Base-by-base conservation (phyloP, 1,140 invertebrate species). In the Chrysopa pallens region DNA sequence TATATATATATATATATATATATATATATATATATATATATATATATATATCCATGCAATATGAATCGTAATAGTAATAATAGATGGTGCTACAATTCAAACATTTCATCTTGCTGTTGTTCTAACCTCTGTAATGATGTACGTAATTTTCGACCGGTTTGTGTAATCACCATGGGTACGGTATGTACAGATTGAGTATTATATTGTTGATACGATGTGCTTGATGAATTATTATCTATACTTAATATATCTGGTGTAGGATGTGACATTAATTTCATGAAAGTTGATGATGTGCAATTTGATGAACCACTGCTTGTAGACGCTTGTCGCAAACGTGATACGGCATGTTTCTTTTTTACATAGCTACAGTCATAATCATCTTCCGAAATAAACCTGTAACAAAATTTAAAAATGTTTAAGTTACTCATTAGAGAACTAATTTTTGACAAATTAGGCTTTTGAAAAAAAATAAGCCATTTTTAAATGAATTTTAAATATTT, bases 91-190 rank as follows among this genome's bases (percentile, higher is more conserved):
- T 86, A 89, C 76, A 89, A 82, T 62, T 90, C 82, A 59, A 88
- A 90, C 58, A 88, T 74, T 58, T 89, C 84, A 53, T 89, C 84
- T 60, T 88, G 84, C 53, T 82, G 73, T 52, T 81, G 73, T 62
- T 88, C 80, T 42, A 87, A 68, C 52, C 80, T 73, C 58, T 81
- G 77, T 36, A 88, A 57, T 2, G 84, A 88, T 46, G 72, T 80
- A 56, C 76, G 74, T 5, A 89, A 76, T 53, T 74, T 74, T 48
- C 76, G 71, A 29, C 80, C 80, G 2, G 31, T 33, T 57, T 85
- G 80, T 11, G 82, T 84, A 11, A 82, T 75, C 12, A 79, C 66
- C n/a, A 80, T 72, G 46, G 69, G 68, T 39, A 29, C 12, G 37
- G 40, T 27, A 41, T 29, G 28, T 6, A 17, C 38, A 37, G 29